Conservation (phyloP, 2,113 vertebrate species). For the Panthera tigris region DNA sequence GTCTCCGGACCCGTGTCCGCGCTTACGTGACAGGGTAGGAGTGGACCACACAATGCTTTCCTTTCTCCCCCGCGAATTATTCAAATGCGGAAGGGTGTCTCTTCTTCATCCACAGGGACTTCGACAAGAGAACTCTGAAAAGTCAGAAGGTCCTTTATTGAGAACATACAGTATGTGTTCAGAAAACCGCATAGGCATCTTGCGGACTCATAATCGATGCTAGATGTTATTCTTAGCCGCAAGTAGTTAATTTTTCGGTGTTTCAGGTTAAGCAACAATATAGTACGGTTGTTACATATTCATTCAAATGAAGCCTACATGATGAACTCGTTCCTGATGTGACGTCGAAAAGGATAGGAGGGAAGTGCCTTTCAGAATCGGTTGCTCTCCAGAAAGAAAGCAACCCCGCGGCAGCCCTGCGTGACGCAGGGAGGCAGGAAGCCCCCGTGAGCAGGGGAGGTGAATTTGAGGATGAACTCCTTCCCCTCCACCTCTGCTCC, state of each 20-base stretch:
- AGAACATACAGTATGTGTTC: too few relatives aligned
- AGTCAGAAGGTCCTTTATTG: not conserved
- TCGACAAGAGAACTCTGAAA: not conserved
- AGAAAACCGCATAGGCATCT: not conserved
- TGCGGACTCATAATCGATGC: not conserved
- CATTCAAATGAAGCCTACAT: not conserved
- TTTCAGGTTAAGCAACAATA: not conserved
- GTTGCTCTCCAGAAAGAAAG: not conserved
- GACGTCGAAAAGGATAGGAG: not conserved
- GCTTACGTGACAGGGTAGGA: too few relatives aligned
- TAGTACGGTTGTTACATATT: not conserved
- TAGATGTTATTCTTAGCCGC: not conserved
- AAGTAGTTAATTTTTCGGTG: not conserved
- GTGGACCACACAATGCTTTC: rapidly evolving
- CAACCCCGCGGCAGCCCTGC: rapidly evolving
- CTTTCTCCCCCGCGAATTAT: not conserved
- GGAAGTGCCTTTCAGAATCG: not conserved
- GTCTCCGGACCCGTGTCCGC: not conserved
- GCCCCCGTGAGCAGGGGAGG: too few relatives aligned
- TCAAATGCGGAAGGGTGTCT: too few relatives aligned
- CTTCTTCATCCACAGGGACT: not conserved
- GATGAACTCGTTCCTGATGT: not conserved
- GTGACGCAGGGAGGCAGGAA: too few relatives aligned
- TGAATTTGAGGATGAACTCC: not conserved
- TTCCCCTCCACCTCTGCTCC: not conserved